Conservation (phyloP, 2,113 vertebrate species). For the Ptyas mucosa region DNA sequence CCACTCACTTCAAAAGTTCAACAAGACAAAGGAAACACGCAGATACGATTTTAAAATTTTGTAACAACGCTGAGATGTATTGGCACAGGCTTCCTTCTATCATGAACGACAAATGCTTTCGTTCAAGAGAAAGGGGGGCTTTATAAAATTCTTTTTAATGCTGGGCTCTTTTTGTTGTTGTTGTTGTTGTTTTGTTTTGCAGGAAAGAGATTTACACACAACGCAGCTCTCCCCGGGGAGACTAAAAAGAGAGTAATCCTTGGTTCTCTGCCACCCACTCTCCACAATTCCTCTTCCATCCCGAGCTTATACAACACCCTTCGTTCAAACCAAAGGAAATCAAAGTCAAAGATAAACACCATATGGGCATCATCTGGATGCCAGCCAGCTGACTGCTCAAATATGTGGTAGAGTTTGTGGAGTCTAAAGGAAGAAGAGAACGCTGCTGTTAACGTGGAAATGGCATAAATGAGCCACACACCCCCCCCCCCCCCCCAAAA, state of each 20-base stretch:
- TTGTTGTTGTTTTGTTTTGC: conserved; percentile 16
- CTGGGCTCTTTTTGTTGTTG: neutral
- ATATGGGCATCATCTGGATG: conserved; percentile 55
- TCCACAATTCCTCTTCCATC: conserved; percentile 57
- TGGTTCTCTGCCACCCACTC: conserved; percentile 24
- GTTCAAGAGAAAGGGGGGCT: neutral
- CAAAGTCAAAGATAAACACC: conserved; percentile 53
- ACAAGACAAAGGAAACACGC: neutral
- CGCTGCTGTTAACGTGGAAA: conserved; percentile 6
- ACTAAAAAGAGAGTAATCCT: conserved; percentile 42
- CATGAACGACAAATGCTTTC: neutral
- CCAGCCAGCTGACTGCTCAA: conserved; percentile 68
- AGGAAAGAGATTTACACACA: conserved; percentile 45
- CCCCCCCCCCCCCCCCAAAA: neutral
- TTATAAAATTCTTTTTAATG: conserved; percentile 23
- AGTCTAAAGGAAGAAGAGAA: conserved; percentile 65
- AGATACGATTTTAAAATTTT: neutral
- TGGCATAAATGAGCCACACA: neutral
- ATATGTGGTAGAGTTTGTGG: conserved; percentile 62
- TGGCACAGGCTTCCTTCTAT: neutral
- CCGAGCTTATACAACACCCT: conserved; percentile 57
- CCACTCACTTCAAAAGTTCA: neutral
- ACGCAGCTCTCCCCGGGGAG: conserved; percentile 52
- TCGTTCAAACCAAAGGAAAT: conserved; percentile 56
- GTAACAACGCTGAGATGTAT: neutral